Base-by-base conservation (phyloP, 2,797 vertebrate species). In the Syngnathus rostellatus region DNA sequence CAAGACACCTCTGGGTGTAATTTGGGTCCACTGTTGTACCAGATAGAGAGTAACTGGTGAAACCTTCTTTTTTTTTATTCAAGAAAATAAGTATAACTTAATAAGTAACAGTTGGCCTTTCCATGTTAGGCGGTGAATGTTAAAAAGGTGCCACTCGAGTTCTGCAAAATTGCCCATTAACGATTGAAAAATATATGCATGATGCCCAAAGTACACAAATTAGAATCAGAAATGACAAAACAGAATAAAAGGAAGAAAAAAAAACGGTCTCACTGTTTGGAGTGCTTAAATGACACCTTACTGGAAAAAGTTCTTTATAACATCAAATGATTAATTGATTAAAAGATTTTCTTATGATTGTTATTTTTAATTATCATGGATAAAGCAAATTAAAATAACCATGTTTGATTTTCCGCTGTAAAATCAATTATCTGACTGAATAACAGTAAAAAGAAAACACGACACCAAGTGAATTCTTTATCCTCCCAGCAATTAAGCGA, bases 381-480 rank as follows among this genome's bases (percentile, higher is more conserved):
- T n/a, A 19, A 51, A 51, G 31, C 31, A 39, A 64, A 43, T 43
- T 23, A 25, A 14, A 38, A n/a, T 8, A 50, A 40, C 17, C 63
- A 14, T 64, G 25, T 16, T 38, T 31, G 9, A 72, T 77, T 65
- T 67, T n/a, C 55, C 37, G 70, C 41, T 46, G 62, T 72, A 65
- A 71, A 73, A 63, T 7, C 1, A 68, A 75, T 76, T 54, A 72
- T 67, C 65, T 57, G 37, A 14, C 50, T 69, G 70, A 72, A 17
- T 37, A 51, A 23, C 45, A 62, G 0, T 1, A 60, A 69, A 67
- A 72, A 71, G 53, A 46, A 57, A 79, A 62, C 63, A 71, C 70
- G 48, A 41, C 9, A 58, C 31, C 31, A 72, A 61, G 68, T 66
- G 46, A 69, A 75, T 70, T 50, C 39, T 65, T 71, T 58, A 63